These are phyloP conservation scores for Chaetodon trifascialis DNA, from an alignment of 2,113 vertebrate species.

Conservation along the genomic window DNA sequence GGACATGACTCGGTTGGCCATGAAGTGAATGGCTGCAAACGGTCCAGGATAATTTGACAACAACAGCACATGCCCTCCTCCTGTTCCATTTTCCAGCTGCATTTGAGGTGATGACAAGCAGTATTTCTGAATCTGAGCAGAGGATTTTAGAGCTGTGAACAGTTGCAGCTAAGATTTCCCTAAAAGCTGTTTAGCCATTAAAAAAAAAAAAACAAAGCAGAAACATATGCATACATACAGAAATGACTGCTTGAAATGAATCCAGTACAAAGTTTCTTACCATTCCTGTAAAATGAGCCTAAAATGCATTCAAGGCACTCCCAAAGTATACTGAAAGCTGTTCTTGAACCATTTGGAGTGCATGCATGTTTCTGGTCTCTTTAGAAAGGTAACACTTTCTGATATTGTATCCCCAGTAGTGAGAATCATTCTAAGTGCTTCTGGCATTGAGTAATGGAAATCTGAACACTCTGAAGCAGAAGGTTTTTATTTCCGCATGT, in stretches of 20 bases:
- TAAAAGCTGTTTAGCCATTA: background rate
- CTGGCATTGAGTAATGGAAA: too few species aligned
- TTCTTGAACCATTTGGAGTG: too few species aligned
- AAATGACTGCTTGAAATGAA: background rate
- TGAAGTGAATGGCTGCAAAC: background rate
- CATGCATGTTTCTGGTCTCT: too few species aligned
- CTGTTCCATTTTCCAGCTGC: background rate
- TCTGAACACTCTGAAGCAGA: too few species aligned
- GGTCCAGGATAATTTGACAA: background rate
- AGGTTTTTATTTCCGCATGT: too few species aligned
- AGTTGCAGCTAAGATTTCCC: background rate
- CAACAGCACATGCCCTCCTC: background rate
- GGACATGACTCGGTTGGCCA: background rate
- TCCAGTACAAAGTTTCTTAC: background rate
- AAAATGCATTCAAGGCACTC: too few species aligned
- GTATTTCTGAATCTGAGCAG: background rate
- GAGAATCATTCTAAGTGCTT: too few species aligned
- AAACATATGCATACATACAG: background rate
- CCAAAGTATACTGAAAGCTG: too few species aligned
- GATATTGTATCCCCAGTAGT: too few species aligned
- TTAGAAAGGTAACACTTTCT: too few species aligned
- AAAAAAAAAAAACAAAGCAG: too few species aligned
- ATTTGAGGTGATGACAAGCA: background rate
- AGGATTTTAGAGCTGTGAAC: background rate
- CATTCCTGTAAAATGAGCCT: too few species aligned